A percentile compares a stretch with the other conserved stretches of the same genome.
These are phyloP conservation scores for Habroteleia sp. DNA, from an alignment of 2,888 invertebrate species.

Conservation along the genomic window DNA sequence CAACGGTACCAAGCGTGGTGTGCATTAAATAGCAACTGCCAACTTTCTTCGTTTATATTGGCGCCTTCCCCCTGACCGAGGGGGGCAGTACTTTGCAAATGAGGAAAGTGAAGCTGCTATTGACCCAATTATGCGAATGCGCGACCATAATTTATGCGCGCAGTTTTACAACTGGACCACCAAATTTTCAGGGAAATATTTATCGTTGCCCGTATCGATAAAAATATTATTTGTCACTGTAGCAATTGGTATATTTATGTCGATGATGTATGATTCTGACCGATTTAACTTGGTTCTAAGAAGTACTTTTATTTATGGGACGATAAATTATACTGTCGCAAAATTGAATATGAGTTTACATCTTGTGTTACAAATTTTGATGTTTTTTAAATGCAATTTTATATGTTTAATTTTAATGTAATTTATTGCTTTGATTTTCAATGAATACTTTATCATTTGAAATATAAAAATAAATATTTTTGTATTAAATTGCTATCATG, in stretches of 20 bases:
- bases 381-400: too few relatives aligned
- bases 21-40: constrained; percentile 53
- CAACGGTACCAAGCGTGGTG: constrained; percentile 55
- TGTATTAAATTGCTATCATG: too few relatives aligned
- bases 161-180: constrained; percentile 54
- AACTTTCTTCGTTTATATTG: constrained; percentile 58
- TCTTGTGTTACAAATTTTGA: too few relatives aligned
- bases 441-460: too few relatives aligned
- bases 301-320: constrained; percentile 10
- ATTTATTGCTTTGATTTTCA: too few relatives aligned
- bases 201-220: constrained; percentile 26
- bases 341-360: constrained; percentile 10
- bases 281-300: constrained; percentile 10
- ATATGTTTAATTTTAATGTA: too few relatives aligned
- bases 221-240: constrained; percentile 27
- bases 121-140: constrained; percentile 54
- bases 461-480: too few relatives aligned
- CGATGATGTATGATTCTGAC: constrained; percentile 26
- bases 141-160: constrained; percentile 48
- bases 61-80: constrained; percentile 20
- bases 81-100: constrained; percentile 58
- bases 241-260: constrained; percentile 6
- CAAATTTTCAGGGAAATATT: constrained; percentile 47
- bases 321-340: constrained; percentile 7
- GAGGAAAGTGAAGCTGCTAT: constrained; percentile 64